Conservation (phyloP, 2,113 vertebrate species). For the Mugil cephalus region DNA sequence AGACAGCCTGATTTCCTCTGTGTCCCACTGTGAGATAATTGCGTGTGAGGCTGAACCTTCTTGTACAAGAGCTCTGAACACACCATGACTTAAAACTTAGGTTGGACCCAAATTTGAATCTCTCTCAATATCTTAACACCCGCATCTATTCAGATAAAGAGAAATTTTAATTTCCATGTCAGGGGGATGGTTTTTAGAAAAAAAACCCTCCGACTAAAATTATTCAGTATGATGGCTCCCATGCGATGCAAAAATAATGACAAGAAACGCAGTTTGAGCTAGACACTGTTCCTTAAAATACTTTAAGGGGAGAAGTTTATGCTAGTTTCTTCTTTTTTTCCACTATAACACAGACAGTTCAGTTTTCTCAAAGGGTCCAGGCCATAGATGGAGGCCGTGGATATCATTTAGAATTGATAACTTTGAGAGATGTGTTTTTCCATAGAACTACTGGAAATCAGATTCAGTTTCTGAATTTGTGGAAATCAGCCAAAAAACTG, state of each 20-base stretch:
- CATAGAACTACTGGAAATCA: background rate
- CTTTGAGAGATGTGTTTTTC: slow-evolving; percentile 22
- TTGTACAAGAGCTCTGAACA: slow-evolving; percentile 1
- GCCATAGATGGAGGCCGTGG: background rate
- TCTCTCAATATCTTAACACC: slow-evolving; percentile 14
- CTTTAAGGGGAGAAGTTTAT: background rate
- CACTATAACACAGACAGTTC: background rate
- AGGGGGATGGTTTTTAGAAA: slow-evolving; percentile 42
- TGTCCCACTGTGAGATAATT: background rate
- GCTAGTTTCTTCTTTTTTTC: slow-evolving; percentile 1
- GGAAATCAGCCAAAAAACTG: too few relatives aligned
- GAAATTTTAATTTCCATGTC: slow-evolving; percentile 2
- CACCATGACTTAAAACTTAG: background rate
- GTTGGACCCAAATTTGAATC: slow-evolving; percentile 10
- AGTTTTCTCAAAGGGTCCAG: background rate
- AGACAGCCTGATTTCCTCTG: background rate
- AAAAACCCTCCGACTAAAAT: slow-evolving; percentile 40
- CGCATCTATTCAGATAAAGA: slow-evolving; percentile 48
- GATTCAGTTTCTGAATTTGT: background rate
- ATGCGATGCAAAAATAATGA: slow-evolving; percentile 57
- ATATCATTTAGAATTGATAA: slow-evolving; percentile 19
- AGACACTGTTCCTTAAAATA: slow-evolving; percentile 51
- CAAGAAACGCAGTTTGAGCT: slow-evolving; percentile 31
- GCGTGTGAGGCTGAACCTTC: background rate
- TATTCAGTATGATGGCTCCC: slow-evolving; percentile 37